Base-by-base conservation (phyloP, 2,888 invertebrate genomes). In the Spisula subtruncata region DNA sequence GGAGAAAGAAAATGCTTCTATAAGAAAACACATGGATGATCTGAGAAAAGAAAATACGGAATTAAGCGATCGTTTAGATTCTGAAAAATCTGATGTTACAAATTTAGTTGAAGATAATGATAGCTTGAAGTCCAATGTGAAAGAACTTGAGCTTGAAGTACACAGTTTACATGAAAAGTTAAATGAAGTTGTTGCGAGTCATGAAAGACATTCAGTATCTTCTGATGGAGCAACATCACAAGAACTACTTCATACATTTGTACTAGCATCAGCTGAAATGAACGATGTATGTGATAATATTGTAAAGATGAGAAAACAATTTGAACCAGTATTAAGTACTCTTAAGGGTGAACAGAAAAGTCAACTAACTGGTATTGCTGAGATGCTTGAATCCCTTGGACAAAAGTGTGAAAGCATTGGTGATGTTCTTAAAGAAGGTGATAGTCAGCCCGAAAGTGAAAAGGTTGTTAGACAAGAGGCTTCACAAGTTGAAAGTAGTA, bases 1-100 rank as follows among this genome's bases (percentile, higher is more conserved):
- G 56, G 94, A 95, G 85, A 94, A 93, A 51, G 95, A 96, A 81
- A 95, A 94, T 56, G 91, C 91, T 46, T 91, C 93, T 14, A 92
- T 95, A 16, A 92, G 94, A 87, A 94, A 93, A 83, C 94, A 94
- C 32, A 94, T 95, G 88, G 95, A 95, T 81, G 94, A 94, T 87
- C 90, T 95, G 20, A 93, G 92, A 81, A 93, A 93, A 60, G 94
- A 95, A 90, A 95, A 95, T 85, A 90, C 92, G 60, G 94, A 94
- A 81, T 89, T 95, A 18, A 92, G 93, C 86, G 93, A 93, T 41
- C 89, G 94, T 87, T 88, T 95, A 80, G 92, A 93, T 86, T 83
- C 84, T 81, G 94, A 92, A 82, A 92, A 93, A 75, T 84, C 87
- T 83, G 92, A 93, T 60, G 79, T 89, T 29, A 90, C 92, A 20